Evolutionary conservation across 2,888 invertebrate species (phyloP), one percentile per base, ranked within the genome.

Genomic region (Eristalinus aeneus): DNA sequence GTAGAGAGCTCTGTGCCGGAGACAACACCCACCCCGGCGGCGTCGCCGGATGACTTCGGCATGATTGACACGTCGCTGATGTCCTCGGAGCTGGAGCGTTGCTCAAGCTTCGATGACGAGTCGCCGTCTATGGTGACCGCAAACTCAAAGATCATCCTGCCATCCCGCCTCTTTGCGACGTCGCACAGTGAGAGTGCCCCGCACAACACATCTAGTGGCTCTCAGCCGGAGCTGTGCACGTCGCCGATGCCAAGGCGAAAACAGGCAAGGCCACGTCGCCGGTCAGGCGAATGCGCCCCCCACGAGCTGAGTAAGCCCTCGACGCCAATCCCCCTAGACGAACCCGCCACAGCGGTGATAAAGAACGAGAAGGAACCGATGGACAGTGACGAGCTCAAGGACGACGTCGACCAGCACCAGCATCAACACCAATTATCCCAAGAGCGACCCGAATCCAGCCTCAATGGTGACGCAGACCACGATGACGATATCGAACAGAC

Each of bases 171-270:
- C 53, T 93, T 92, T 90, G 88, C 91, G 87, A 90, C 91, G 93
- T 67, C 93, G 93, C 54, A 94, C 93, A 88, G 94, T 90, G 91
- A 90, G 89, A 81, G 90, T 89, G 90, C 90, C 89, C 64, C 89
- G 39, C 84, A 78, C 22, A 90, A 90, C 39, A 90, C 91, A 79
- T 90, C 90, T 39, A 72, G 90, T 32, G 89, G 89, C 0, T 89
- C 81, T 11, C 89, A 89, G 58, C 88, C 94, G 74, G 92, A 93
- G 89, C 91, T 94, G 90, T 96, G 96, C 89, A 94, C 95, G 73
- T 97, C 96, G 78, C 97, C 97, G n/a, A 94, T 96, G 93, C 96
- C 97, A 0, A 93, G 97, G 84, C 93, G 97, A 88, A 97, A 97
- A 90, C 97, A 97, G 93, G 97, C 97, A 8, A 93, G 97, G 65